phyloP scores from a whole-genome alignment of 2,888 invertebrate species.

The Cephus nigrinus region DNA sequence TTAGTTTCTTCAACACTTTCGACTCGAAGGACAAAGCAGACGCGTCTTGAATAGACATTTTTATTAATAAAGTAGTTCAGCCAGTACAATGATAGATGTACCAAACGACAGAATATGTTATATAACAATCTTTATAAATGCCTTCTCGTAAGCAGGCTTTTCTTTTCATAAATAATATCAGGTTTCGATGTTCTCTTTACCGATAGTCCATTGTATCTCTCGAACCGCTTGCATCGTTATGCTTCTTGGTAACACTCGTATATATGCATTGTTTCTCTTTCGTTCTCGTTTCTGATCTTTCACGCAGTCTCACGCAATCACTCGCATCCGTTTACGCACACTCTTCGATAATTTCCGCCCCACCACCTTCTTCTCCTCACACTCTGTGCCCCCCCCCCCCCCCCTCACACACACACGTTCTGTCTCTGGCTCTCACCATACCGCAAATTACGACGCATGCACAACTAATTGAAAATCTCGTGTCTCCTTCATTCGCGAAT shows the following conservation, averaged over 20 bases:
- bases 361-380: neutral
- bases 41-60: neutral
- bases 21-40: neutral
- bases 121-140: conserved; percentile 6
- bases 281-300: neutral
- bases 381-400: neutral
- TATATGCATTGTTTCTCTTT: neutral
- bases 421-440: neutral
- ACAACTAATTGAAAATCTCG: neutral
- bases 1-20: neutral
- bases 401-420: neutral
- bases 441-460: neutral
- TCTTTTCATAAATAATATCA: conserved; percentile 16
- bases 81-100: conserved; percentile 1
- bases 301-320: neutral
- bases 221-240: neutral
- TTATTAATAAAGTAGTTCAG: conserved; percentile 12
- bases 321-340: neutral
- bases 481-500: neutral
- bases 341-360: neutral
- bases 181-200: neutral
- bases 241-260: neutral
- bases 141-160: conserved; percentile 10
- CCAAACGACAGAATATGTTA: conserved; percentile 3
- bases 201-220: neutral